These are phyloP conservation scores for Anastatus disparis DNA, from an alignment of 1,140 invertebrate genomes.

Conservation along the genomic window DNA sequence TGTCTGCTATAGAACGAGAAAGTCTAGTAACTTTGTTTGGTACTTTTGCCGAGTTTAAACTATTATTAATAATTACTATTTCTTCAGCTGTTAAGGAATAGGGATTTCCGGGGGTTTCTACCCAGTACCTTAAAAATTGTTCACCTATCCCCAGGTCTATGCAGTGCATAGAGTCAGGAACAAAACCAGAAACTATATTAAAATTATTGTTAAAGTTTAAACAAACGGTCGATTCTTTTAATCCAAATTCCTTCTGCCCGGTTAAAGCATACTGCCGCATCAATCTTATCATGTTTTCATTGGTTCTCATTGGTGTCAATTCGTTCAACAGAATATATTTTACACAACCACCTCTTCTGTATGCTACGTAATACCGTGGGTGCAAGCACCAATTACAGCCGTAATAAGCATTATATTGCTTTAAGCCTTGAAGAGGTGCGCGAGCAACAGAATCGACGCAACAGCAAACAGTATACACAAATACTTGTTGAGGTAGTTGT, in stretches of 20 bases:
- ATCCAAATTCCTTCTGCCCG: conserved; percentile 15
- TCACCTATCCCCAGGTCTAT: conserved; percentile 27
- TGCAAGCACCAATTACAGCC: conserved; percentile 38
- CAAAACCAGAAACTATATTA: conserved; percentile 38
- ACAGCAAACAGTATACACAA: conserved; percentile 37
- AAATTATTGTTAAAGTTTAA: conserved; percentile 38
- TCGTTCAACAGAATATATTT: conserved; percentile 22
- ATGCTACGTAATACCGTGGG: conserved; percentile 27
- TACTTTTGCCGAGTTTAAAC: conserved; percentile 20
- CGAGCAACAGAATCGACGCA: conserved; percentile 40
- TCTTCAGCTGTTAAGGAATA: not conserved
- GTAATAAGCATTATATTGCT: conserved; percentile 36
- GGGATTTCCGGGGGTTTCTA: conserved; percentile 4
- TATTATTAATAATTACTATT: conserved; percentile 12
- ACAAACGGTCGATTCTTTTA: conserved; percentile 25
- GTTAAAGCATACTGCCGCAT: conserved; percentile 22
- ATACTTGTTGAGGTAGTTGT: conserved; percentile 14
- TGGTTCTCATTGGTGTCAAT: not conserved
- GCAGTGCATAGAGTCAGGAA: conserved; percentile 41
- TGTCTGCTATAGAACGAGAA: conserved; percentile 9
- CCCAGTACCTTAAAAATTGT: conserved; percentile 40
- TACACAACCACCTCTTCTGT: not conserved
- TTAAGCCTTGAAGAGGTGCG: conserved; percentile 39
- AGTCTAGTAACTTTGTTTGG: conserved; percentile 36
- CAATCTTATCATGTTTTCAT: not conserved